Evolutionary conservation across 2,797 vertebrate genomes (phyloP).

Genomic region (Serranus cabrilla): DNA sequence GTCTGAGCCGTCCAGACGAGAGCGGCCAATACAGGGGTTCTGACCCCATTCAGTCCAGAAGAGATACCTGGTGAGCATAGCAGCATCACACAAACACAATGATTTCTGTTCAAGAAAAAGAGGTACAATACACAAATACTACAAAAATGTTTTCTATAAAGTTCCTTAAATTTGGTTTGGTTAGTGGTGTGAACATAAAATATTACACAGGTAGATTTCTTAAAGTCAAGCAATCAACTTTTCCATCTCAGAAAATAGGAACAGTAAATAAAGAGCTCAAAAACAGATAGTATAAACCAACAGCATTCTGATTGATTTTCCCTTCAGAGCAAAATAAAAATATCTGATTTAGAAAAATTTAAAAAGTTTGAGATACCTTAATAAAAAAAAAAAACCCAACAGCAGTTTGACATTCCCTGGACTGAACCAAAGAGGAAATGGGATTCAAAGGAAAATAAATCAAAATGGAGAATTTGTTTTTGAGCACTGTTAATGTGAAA

Average conservation of each 20-base stretch:
- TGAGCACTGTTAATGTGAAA: neutral
- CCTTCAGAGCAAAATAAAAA: too few relatives aligned
- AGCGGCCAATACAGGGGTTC: slow-evolving; percentile 94
- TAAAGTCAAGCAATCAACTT: neutral
- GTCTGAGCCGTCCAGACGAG: slow-evolving; percentile 95
- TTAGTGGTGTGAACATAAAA: neutral
- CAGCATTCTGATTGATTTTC: too few relatives aligned
- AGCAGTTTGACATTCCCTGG: too few relatives aligned
- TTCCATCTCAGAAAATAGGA: neutral
- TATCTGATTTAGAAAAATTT: too few relatives aligned
- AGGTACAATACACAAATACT: neutral
- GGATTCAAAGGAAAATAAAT: too few relatives aligned
- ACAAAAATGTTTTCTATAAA: neutral
- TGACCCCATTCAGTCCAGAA: slow-evolving; percentile 99
- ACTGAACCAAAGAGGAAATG: too few relatives aligned
- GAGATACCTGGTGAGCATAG: slow-evolving; percentile 87
- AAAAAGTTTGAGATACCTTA: too few relatives aligned
- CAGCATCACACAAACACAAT: neutral
- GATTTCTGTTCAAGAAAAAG: neutral
- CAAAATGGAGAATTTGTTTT: too few relatives aligned
- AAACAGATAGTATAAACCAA: too few relatives aligned
- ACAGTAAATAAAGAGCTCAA: neutral
- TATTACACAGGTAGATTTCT: neutral
- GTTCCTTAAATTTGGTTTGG: neutral
- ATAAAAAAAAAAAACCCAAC: too few relatives aligned